Evolutionary conservation across 1,140 invertebrate species (phyloP).

Genomic region (Augochlora pura): DNA sequence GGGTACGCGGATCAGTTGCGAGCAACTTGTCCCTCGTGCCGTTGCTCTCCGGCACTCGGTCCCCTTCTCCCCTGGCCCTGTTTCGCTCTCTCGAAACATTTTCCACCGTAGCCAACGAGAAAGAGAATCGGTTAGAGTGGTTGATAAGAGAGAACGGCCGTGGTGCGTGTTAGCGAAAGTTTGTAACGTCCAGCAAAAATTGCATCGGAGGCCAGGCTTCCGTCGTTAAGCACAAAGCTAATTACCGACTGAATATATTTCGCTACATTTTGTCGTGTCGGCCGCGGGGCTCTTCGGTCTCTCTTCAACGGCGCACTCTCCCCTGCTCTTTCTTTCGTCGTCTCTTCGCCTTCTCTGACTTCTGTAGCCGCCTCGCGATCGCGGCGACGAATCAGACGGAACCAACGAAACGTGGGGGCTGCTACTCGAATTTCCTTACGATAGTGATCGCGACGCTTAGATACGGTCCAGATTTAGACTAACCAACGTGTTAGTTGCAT

Average conservation of each 20-base stretch:
- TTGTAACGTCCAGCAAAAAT: constrained; percentile 60
- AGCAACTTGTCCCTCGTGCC: constrained; percentile 28
- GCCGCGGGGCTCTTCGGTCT: constrained; percentile 46
- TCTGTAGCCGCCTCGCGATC: background rate
- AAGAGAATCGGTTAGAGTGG: constrained; percentile 43
- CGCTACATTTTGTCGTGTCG: constrained; percentile 58
- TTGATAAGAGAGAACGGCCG: constrained; percentile 48
- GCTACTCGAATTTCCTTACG: constrained; percentile 10
- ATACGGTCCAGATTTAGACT: too few relatives aligned
- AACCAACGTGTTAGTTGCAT: too few relatives aligned
- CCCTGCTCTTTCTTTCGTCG: background rate
- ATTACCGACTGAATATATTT: constrained; percentile 64
- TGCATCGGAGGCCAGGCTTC: constrained; percentile 49
- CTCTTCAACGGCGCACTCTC: constrained; percentile 15
- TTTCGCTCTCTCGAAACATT: constrained; percentile 39
- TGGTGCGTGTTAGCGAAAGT: constrained; percentile 53
- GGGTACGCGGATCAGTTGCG: constrained; percentile 1
- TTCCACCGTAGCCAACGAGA: constrained; percentile 25
- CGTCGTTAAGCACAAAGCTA: constrained; percentile 61
- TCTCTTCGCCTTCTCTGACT: constrained; percentile 19
- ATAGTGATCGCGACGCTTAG: background rate
- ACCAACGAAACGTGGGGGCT: constrained; percentile 25
- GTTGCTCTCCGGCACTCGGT: background rate
- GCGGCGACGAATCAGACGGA: constrained; percentile 32
- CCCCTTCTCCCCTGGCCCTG: background rate